phyloP scores from a whole-genome alignment of 1,140 invertebrate species.

The Bombus picipes region DNA sequence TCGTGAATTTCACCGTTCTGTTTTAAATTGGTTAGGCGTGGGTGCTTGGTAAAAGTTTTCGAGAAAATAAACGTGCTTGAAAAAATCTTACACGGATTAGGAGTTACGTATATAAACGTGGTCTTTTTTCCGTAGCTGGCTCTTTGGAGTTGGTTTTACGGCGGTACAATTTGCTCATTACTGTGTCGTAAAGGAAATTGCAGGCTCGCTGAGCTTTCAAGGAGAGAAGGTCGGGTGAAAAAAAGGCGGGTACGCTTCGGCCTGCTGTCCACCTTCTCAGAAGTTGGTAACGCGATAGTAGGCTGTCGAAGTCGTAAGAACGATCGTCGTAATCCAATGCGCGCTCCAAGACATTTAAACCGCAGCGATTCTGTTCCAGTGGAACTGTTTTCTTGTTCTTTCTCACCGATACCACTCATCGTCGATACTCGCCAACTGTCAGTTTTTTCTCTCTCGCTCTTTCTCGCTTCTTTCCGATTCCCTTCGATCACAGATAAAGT shows the following conservation, averaged over 20 bases:
- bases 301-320: conserved; percentile 40
- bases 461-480: neutral
- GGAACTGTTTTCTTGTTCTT: neutral
- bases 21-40: neutral
- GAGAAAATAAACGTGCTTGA: neutral
- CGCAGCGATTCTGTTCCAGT: conserved; percentile 32
- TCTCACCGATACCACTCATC: neutral
- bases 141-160: neutral
- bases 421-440: neutral
- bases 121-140: neutral
- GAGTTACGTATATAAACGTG: neutral
- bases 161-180: conserved; percentile 1
- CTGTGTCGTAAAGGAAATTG: neutral
- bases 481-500: neutral
- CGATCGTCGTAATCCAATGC: conserved; percentile 46
- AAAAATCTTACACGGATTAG: neutral
- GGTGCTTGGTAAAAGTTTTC: neutral
- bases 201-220: neutral
- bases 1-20: neutral
- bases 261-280: conserved; percentile 13
- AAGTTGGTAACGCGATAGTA: conserved; percentile 45
- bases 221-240: neutral
- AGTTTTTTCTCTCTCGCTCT: neutral
- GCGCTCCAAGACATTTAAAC: conserved; percentile 28
- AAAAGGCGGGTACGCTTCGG: neutral